Conservation (phyloP, 2,113 vertebrate genomes). For the Indri indri region DNA sequence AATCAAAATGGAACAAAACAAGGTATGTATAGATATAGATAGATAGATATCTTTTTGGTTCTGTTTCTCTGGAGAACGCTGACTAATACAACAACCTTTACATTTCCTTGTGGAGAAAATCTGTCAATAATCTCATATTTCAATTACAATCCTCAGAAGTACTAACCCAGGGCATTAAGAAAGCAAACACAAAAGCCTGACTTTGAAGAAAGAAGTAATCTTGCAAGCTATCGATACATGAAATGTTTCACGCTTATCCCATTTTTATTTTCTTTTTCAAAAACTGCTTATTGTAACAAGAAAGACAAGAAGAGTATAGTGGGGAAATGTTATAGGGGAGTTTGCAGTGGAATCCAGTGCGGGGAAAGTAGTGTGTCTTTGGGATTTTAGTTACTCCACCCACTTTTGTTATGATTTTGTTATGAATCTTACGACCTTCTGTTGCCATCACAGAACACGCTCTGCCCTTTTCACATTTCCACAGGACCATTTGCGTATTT, state of each 20-base stretch:
- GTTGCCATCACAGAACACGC: background rate
- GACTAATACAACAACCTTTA: background rate
- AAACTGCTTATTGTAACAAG: background rate
- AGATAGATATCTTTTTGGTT: background rate
- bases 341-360: conserved; percentile 52
- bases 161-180: background rate
- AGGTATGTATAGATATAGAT: too few species aligned
- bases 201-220: background rate
- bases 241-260: background rate
- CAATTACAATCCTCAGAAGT: background rate
- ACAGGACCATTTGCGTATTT: too few species aligned
- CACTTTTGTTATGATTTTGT: conserved; percentile 66
- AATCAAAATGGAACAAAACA: background rate
- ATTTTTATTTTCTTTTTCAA: background rate
- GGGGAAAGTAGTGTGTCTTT: conserved; percentile 67
- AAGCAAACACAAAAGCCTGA: background rate
- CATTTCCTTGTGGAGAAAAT: background rate
- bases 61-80: background rate
- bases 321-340: background rate
- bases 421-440: conserved; percentile 54
- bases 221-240: background rate
- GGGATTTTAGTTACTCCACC: conserved; percentile 68
- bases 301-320: background rate
- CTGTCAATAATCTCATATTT: background rate
- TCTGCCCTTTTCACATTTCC: background rate